Conservation (phyloP, 2,113 vertebrate species). For the Zapus hudsonius region DNA sequence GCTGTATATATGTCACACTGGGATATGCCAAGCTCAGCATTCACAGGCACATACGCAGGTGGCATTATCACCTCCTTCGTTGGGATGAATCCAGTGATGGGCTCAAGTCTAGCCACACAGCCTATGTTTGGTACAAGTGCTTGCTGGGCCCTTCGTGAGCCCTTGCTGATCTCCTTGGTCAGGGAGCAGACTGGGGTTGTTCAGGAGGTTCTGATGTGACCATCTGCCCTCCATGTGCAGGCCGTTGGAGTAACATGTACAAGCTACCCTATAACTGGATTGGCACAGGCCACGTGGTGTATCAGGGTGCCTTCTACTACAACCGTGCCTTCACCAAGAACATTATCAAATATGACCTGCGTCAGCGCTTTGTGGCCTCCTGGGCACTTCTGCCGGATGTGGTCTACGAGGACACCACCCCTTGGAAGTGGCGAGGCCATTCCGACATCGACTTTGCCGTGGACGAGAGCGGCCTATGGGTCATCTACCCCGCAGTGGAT, state of each 20-base stretch:
- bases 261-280: slow-evolving; percentile 99
- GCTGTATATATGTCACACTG: not conserved
- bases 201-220: not conserved
- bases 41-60: not conserved
- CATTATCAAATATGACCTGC: slow-evolving; percentile 97
- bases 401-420: slow-evolving; percentile 94
- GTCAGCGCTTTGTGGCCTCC: slow-evolving; percentile 93
- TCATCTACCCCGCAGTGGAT: slow-evolving; percentile 94
- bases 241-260: slow-evolving; percentile 98
- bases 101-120: not conserved
- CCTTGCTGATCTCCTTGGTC: not conserved
- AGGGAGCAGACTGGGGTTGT: not conserved
- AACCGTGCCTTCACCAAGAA: slow-evolving; percentile 99
- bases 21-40: not conserved
- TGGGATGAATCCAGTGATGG: not conserved
- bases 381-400: slow-evolving; percentile 95
- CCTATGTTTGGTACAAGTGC: not conserved
- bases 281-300: slow-evolving; percentile 97
- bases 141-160: not conserved
- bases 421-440: slow-evolving; percentile 98
- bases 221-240: slow-evolving; percentile 53
- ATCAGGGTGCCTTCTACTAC: slow-evolving; percentile 96
- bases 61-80: not conserved
- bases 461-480: slow-evolving; percentile 98
- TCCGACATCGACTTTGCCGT: slow-evolving; percentile 98